phyloP scores from a whole-genome alignment of 2,797 vertebrate species.

The Peromyscus eremicus region DNA sequence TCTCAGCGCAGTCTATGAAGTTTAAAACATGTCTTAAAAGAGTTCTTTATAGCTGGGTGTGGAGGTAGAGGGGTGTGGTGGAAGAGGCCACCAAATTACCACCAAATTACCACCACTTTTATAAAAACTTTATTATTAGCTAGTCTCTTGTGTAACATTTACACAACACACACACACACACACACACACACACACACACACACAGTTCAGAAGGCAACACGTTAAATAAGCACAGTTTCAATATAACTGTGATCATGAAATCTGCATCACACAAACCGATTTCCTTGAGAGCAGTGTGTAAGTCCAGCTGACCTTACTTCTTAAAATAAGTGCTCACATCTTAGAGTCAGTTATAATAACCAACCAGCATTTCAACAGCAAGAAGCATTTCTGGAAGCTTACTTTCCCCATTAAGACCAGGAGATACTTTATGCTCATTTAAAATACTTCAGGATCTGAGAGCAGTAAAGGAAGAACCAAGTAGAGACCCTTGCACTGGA shows the following conservation, averaged over 20 bases:
- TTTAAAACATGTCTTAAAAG: too few relatives aligned
- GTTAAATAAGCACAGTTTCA: conserved; percentile 37
- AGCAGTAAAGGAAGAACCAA: not conserved
- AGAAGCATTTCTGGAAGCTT: not conserved
- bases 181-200: too few relatives aligned
- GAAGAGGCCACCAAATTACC: too few relatives aligned
- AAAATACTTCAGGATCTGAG: conserved; percentile 30
- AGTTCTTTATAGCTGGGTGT: too few relatives aligned
- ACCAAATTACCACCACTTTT: not conserved
- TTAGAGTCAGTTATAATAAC: not conserved
- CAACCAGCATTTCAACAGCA: conserved; percentile 9
- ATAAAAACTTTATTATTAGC: not conserved
- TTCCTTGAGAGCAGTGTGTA: conserved; percentile 8
- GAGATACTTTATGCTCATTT: too few relatives aligned
- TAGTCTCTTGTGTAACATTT: not conserved
- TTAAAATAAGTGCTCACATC: not conserved
- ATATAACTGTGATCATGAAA: conserved; percentile 3
- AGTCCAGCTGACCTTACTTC: too few relatives aligned
- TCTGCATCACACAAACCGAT: not conserved
- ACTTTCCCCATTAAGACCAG: too few relatives aligned
- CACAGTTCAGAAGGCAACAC: not conserved
- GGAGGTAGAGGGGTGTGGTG: too few relatives aligned
- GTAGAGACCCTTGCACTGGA: not conserved
- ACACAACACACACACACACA: too few relatives aligned
- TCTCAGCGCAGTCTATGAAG: too few relatives aligned